A percentile compares a stretch with the other conserved stretches of the same genome.
These are phyloP conservation scores for Pedicia rivosa DNA, from an alignment of 2,888 invertebrate species.

Conservation along the genomic window DNA sequence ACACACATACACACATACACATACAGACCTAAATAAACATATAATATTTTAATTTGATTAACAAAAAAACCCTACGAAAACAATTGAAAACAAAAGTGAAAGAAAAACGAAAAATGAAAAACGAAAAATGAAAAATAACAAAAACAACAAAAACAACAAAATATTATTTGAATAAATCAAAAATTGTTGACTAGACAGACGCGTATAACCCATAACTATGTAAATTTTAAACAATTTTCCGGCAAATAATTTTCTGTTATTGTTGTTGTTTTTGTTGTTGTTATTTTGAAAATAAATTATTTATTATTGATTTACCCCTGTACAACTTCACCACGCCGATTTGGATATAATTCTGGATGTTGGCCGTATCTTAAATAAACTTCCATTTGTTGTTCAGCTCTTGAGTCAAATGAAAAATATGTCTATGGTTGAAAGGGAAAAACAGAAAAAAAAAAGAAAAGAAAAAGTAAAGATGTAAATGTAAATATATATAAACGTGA, in stretches of 20 bases:
- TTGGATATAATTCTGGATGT: constrained; percentile 84
- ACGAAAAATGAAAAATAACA: no score
- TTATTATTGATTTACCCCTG: constrained; percentile 53
- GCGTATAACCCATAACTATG: no score
- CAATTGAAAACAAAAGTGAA: no score
- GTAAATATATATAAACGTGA: no score
- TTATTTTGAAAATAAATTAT: no score
- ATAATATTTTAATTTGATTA: background rate
- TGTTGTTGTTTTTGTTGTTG: no score
- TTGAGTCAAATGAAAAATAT: constrained; percentile 65
- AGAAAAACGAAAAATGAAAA: no score
- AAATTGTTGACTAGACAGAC: no score
- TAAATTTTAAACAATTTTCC: no score
- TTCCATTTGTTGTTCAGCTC: constrained; percentile 82
- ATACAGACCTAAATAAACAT: background rate
- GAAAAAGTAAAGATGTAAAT: background rate
- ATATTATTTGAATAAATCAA: no score
- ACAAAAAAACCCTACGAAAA: no score
- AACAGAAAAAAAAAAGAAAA: constrained; percentile 6
- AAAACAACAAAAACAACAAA: no score
- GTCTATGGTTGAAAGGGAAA: constrained; percentile 35
- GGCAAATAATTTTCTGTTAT: background rate
- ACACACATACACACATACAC: background rate
- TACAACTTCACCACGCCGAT: constrained; percentile 74
- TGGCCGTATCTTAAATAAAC: constrained; percentile 84